Evolutionary conservation across 2,888 invertebrate genomes (phyloP).

Genomic region (Drosophila nr. perissopoda): DNA sequence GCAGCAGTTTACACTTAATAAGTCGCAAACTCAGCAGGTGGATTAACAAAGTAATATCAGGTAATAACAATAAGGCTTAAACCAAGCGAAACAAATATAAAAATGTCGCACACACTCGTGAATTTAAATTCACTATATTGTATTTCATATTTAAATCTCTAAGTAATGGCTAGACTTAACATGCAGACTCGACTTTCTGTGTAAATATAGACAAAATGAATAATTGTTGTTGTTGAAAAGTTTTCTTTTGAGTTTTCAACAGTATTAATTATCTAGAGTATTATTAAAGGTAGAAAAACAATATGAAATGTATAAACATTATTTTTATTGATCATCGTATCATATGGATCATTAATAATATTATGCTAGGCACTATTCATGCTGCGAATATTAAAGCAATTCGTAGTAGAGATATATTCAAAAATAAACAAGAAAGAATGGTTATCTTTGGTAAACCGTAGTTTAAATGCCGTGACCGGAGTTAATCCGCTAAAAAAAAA

Average conservation of each 20-base stretch:
- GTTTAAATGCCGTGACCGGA: background rate
- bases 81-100: background rate
- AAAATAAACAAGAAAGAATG: background rate
- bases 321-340: background rate
- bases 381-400: background rate
- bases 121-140: background rate
- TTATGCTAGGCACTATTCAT: background rate
- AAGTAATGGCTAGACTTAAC: background rate
- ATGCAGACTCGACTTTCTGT: background rate
- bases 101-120: background rate
- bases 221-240: too few relatives aligned
- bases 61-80: constrained; percentile 3
- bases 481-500: background rate
- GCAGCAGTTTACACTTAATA: constrained; percentile 1
- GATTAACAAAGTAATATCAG: constrained; percentile 52
- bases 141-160: background rate
- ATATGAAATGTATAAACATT: background rate
- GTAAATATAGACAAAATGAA: too few relatives aligned
- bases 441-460: background rate
- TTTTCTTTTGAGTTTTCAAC: too few relatives aligned
- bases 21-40: constrained; percentile 30
- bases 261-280: background rate
- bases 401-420: background rate
- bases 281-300: background rate
- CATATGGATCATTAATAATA: background rate